Base-by-base conservation (phyloP, 1,140 invertebrate genomes). In the Drosophila pseudoananassae region DNA sequence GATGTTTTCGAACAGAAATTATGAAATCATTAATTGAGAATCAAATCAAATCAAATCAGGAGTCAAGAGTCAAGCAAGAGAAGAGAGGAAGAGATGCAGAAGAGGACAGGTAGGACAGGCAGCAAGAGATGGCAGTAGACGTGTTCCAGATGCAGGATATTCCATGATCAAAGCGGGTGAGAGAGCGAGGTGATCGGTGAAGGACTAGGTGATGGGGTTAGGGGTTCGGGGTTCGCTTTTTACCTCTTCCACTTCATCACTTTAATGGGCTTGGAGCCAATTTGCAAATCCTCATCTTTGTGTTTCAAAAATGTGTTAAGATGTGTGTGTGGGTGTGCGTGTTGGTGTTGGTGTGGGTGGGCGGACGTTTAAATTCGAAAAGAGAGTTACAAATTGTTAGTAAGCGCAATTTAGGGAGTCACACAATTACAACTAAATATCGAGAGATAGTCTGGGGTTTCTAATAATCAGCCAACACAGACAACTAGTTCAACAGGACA, bases 221-320 rank as follows among this genome's bases (percentile, higher is more conserved):
- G 33, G 12, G 10, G 10, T 8, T 43, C 2, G 40, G 50, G 60
- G 20, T 38, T 55, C 50, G 49, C 61, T 36, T 46, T 75, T 88
- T 91, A 91, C 90, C 90, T 91, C 85, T 91, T 91, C 78, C 81
- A 91, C 72, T 91, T 91, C 65, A 90, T 76, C 74, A 91, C 90
- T 82, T 83, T 90, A 55, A 91, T 80, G 53, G 90, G 77, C 79
- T 90, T 90, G 45, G 76, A 84, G 63, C 81, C 85, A 76, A 91
- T 91, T 79, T 90, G 82, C 75, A 90, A 85, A 60, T 89, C 87
- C 64, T 91, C 88, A 74, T 91, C 90, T 91, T 91, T 78, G 50
- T 46, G 4, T 80, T 2, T 15, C 14, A 3, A 46, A 20, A 49
- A 38, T 58, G 49, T 61, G 3, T 60, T 31, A 49, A 12, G n/a